These are phyloP conservation scores for Isoperla grammatica DNA, from an alignment of 2,888 invertebrate species.

Conservation along the genomic window DNA sequence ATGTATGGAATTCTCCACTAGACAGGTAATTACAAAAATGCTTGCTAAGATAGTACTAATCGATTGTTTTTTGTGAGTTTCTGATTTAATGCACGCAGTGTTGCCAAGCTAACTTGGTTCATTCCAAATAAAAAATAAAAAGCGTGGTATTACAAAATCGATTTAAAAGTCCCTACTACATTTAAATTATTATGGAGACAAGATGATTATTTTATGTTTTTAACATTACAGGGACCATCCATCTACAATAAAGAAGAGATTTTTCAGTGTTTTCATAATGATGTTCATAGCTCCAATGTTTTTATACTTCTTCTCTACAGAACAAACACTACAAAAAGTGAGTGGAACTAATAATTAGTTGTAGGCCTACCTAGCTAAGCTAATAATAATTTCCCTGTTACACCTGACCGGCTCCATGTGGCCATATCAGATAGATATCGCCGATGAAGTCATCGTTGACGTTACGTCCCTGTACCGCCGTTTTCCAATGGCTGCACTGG, in stretches of 20 bases:
- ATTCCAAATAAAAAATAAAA: background rate
- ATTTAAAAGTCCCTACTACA: too few relatives aligned
- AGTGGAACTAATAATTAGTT: slow-evolving; percentile 12
- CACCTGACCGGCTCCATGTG: too few relatives aligned
- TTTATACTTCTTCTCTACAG: slow-evolving; percentile 64
- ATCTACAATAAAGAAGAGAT: slow-evolving; percentile 77
- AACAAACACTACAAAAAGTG: slow-evolving; percentile 55
- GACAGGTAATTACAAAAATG: slow-evolving; percentile 54
- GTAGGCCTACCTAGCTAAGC: too few relatives aligned
- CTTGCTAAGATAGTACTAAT: background rate
- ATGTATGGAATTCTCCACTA: slow-evolving; percentile 75
- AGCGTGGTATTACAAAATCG: background rate
- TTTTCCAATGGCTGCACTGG: too few relatives aligned
- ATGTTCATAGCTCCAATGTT: slow-evolving; percentile 74
- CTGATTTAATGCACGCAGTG: too few relatives aligned
- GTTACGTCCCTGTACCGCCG: too few relatives aligned
- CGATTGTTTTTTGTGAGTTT: background rate
- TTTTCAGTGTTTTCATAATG: slow-evolving; percentile 78
- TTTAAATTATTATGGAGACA: too few relatives aligned
- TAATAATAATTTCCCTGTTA: too few relatives aligned
- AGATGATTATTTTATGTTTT: too few relatives aligned
- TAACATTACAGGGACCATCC: slow-evolving; percentile 73
- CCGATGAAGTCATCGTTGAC: too few relatives aligned
- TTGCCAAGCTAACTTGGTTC: background rate
- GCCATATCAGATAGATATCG: too few relatives aligned